Evolutionary conservation across 2,888 invertebrate species (phyloP).

Genomic region (Apodemia mormo): DNA sequence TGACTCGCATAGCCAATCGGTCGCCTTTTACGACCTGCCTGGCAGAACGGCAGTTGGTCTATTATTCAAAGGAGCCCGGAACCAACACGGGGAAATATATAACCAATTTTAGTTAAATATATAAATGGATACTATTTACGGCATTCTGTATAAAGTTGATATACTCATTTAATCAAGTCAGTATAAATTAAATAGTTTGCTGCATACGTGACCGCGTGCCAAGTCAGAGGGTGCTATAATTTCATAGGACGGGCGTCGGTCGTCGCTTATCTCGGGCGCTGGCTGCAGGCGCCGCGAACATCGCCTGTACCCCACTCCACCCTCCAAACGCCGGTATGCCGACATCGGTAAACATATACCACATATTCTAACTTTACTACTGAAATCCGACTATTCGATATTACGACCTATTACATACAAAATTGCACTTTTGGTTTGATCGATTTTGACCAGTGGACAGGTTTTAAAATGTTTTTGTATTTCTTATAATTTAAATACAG

Average conservation of each 20-base stretch:
- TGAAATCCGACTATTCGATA: constrained; percentile 21
- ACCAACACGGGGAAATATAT: too few relatives aligned
- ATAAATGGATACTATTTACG: too few relatives aligned
- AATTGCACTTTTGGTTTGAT: constrained; percentile 5
- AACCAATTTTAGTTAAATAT: too few relatives aligned
- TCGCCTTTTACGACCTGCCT: too few relatives aligned
- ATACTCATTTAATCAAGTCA: too few relatives aligned
- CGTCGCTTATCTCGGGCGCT: constrained; percentile 75
- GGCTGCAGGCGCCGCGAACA: constrained; percentile 71
- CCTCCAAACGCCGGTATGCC: constrained; percentile 12
- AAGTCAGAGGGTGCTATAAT: constrained; percentile 68
- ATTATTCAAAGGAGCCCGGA: too few relatives aligned
- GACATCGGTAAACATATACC: constrained; percentile 32
- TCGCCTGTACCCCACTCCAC: constrained; percentile 53
- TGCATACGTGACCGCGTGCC: constrained; percentile 36
- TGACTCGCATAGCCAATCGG: too few relatives aligned
- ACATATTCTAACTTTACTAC: constrained; percentile 37
- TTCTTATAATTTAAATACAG: neutral
- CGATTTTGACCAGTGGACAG: neutral
- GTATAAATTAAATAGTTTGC: neutral
- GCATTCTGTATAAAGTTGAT: too few relatives aligned
- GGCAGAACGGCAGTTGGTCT: too few relatives aligned
- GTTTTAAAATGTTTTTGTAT: neutral
- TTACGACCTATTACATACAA: constrained; percentile 20
- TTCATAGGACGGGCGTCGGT: constrained; percentile 77